Conservation (phyloP, 2,113 vertebrate genomes). For the Osmerus mordax region DNA sequence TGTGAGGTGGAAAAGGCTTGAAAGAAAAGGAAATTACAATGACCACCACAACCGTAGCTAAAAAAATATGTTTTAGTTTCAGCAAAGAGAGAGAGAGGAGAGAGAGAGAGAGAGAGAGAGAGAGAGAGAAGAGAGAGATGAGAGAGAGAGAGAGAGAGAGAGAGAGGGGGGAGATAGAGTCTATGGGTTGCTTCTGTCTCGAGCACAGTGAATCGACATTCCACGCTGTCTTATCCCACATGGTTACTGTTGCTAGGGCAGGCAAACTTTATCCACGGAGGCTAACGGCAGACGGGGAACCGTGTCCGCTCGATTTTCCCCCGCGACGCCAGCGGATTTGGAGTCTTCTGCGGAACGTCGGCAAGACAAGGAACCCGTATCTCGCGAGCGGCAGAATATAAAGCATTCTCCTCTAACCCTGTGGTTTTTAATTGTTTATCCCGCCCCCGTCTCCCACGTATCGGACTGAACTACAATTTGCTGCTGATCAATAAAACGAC, state of each 20-base stretch:
- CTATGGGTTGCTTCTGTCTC: constrained; percentile 12
- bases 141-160: neutral
- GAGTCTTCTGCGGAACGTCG: constrained; percentile 1
- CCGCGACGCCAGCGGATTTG: constrained; percentile 10
- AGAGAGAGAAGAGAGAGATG: too few relatives aligned
- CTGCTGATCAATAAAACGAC: neutral
- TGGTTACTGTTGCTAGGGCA: constrained; percentile 57
- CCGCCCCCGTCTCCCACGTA: neutral
- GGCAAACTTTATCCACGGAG: constrained; percentile 39
- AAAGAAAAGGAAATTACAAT: neutral
- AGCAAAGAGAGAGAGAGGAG: neutral
- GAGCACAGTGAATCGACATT: constrained; percentile 25
- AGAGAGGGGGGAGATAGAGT: neutral
- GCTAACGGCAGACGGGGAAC: constrained; percentile 13
- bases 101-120: too few relatives aligned
- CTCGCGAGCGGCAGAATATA: too few relatives aligned
- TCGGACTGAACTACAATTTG: too few relatives aligned
- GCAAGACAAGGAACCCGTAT: constrained; percentile 4
- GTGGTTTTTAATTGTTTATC: neutral
- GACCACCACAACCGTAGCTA: neutral
- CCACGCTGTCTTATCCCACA: constrained; percentile 24
- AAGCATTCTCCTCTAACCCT: neutral
- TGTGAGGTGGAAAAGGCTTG: neutral
- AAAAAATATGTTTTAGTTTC: too few relatives aligned
- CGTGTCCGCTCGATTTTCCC: constrained; percentile 3